Evolutionary conservation across 1,140 invertebrate genomes (phyloP), one percentile per base, ranked within the genome.

Genomic region (Cephus cinctus): DNA sequence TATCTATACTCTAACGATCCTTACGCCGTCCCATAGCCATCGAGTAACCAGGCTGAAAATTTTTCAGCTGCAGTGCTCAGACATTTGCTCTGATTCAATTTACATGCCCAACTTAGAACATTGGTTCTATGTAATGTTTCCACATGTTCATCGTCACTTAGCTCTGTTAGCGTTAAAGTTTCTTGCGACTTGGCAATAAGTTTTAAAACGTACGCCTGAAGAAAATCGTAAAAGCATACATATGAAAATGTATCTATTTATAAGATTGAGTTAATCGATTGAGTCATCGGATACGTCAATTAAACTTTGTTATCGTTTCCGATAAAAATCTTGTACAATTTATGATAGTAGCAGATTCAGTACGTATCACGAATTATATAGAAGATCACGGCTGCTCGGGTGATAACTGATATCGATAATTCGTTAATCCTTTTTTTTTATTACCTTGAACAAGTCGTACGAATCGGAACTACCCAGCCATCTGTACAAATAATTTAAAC

Each of bases 391-490:
- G n/a, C n/a, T n/a, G n/a, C n/a, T n/a, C n/a, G n/a, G n/a, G n/a
- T n/a, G n/a, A n/a, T n/a, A n/a, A n/a, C n/a, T n/a, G 15, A 43
- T 25, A 14, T 19, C 5, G 6, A 6, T 11, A 5, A 18, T 31
- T 18, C 9, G 18, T 16, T 38, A n/a, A n/a, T 3, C 14, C 31
- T 43, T 20, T 16, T 32, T 32, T 43, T 36, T 32, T 47, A 67
- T 63, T 74, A 89, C 88, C 77, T 88, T 87, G 47, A 88, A 88
- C 53, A 83, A 79, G 59, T 90, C 81, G 73, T 89, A 91, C 48
- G 84, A 80, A 0, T 81, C 80, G 22, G 81, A 85, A 52, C 84
- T 85, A 4, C 83, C 79, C 12, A 91, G 76, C 87, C 91, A 90
- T 1, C 78, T 79, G 47, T 88, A 81, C 22, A 92, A 77, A 59